Evolutionary conservation across 2,797 vertebrate species (phyloP).

Genomic region (Tympanoctomys barrerae): DNA sequence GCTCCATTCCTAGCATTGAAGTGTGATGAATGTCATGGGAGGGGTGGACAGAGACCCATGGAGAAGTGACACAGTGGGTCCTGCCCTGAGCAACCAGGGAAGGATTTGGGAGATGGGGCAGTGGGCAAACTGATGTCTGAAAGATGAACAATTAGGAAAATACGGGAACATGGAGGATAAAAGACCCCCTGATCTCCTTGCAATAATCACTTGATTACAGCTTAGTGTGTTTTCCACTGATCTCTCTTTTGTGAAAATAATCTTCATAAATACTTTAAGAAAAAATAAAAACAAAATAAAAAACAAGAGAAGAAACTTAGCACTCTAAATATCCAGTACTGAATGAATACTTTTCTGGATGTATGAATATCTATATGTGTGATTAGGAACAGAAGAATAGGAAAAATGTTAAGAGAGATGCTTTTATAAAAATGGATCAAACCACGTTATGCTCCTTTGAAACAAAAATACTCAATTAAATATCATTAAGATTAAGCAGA

Average conservation of each 20-base stretch:
- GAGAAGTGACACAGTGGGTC: neutral
- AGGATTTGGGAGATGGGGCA: neutral
- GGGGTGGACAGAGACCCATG: neutral
- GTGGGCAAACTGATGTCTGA: neutral
- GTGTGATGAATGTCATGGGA: neutral
- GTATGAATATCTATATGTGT: neutral
- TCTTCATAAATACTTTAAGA: neutral
- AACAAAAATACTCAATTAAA: neutral
- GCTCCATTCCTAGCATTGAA: neutral
- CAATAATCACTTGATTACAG: constrained; percentile 3
- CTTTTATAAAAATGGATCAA: constrained; percentile 26
- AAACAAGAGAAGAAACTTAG: neutral
- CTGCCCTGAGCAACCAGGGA: neutral
- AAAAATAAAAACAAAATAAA: neutral
- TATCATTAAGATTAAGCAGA: neutral
- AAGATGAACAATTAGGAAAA: neutral
- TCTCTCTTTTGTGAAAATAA: constrained; percentile 29
- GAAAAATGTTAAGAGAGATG: neutral
- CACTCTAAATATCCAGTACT: neutral
- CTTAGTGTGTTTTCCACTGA: constrained; percentile 1
- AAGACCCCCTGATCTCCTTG: neutral
- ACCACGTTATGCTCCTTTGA: neutral
- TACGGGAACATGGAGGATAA: neutral
- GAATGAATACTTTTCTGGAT: neutral
- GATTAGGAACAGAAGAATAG: neutral